Conservation (phyloP, 2,888 invertebrate genomes). For the Stratiomys singularior region DNA sequence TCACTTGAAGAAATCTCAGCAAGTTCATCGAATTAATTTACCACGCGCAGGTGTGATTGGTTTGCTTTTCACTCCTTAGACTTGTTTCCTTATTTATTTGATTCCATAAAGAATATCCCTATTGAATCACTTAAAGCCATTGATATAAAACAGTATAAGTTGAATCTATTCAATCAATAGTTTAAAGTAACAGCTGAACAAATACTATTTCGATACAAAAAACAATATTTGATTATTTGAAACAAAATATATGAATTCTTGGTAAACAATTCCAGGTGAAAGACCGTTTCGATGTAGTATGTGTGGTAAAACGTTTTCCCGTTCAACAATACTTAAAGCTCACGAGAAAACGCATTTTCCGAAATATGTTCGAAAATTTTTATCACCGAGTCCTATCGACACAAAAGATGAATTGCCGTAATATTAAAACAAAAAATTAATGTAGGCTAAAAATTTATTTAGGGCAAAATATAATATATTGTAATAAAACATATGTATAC, state of each 20-base stretch:
- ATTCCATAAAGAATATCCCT: no score
- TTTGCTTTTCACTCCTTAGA: no score
- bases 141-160: no score
- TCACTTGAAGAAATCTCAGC: no score
- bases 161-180: no score
- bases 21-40: no score
- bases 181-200: no score
- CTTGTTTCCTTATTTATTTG: no score
- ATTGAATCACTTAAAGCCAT: no score
- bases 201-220: neutral
- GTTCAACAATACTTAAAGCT: slow-evolving; percentile 90
- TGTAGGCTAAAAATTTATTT: slow-evolving; percentile 32
- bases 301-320: slow-evolving; percentile 91
- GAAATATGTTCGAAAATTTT: slow-evolving; percentile 89
- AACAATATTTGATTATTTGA: neutral
- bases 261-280: slow-evolving; percentile 69
- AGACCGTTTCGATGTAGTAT: slow-evolving; percentile 88
- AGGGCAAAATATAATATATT: slow-evolving; percentile 31
- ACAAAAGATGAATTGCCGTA: slow-evolving; percentile 84
- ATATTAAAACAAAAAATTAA: slow-evolving; percentile 67
- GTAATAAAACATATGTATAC: slow-evolving; percentile 47
- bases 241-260: neutral
- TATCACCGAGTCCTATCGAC: slow-evolving; percentile 87
- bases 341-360: slow-evolving; percentile 94
- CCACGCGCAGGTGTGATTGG: no score